These are phyloP conservation scores for Mustela nigripes DNA, from an alignment of 2,113 vertebrate species.

Conservation along the genomic window DNA sequence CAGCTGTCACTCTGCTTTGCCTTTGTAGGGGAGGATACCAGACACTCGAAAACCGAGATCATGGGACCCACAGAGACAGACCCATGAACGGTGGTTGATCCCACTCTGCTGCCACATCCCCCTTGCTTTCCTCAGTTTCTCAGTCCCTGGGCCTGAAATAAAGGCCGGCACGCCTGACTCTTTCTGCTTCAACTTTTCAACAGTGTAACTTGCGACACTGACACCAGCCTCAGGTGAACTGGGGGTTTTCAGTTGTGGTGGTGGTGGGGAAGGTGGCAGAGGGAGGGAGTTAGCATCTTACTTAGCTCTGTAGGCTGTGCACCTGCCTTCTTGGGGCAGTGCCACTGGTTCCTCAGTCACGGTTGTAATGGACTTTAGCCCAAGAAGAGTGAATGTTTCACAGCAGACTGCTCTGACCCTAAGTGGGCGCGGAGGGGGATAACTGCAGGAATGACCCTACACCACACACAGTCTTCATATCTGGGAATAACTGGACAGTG, in stretches of 20 bases:
- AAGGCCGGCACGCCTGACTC: neutral
- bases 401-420: neutral
- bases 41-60: neutral
- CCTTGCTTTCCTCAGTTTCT: neutral
- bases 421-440: too few relatives aligned
- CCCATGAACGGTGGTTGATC: neutral
- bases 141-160: neutral
- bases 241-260: neutral
- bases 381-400: neutral
- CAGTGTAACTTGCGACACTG: neutral
- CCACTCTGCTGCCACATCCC: neutral
- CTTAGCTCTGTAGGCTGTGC: neutral
- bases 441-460: neutral
- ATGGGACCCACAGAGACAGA: neutral
- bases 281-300: neutral
- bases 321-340: neutral
- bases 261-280: too few relatives aligned
- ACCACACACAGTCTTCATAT: neutral
- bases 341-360: neutral
- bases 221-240: neutral
- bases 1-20: neutral
- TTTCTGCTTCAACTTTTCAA: neutral
- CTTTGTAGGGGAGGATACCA: neutral
- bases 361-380: neutral
- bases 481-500: neutral